A percentile compares a stretch with the other conserved stretches of the same genome.
Conservation (phyloP, 1,140 invertebrate genomes). For the Gonioctena quinquepunctata region DNA sequence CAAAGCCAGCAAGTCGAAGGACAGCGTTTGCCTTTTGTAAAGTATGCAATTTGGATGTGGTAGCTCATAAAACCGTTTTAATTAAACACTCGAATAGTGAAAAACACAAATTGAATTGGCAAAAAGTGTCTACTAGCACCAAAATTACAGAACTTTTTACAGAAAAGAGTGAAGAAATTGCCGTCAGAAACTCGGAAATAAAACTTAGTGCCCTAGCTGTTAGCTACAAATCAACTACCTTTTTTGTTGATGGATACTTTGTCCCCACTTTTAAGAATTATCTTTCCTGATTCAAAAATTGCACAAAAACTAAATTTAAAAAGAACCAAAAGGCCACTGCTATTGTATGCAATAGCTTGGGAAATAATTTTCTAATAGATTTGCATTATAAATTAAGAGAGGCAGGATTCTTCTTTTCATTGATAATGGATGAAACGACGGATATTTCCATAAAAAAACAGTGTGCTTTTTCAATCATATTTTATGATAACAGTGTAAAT, state of each 20-base stretch:
- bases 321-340: slow-evolving; percentile 15
- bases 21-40: background rate
- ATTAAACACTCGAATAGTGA: background rate
- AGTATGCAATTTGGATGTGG: background rate
- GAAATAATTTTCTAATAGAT: slow-evolving; percentile 4
- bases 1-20: background rate
- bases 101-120: background rate
- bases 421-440: slow-evolving; percentile 24
- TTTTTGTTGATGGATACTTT: slow-evolving; percentile 21
- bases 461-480: slow-evolving; percentile 24
- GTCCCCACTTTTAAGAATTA: background rate
- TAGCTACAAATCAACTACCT: slow-evolving; percentile 18
- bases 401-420: slow-evolving; percentile 16
- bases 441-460: slow-evolving; percentile 19
- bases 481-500: slow-evolving; percentile 14
- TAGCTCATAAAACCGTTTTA: background rate
- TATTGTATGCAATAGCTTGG: slow-evolving; percentile 14
- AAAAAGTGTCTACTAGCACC: slow-evolving; percentile 1
- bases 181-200: slow-evolving; percentile 16
- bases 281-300: slow-evolving; percentile 24
- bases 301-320: slow-evolving; percentile 6
- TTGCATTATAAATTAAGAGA: slow-evolving; percentile 8
- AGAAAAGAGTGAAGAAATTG: background rate
- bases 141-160: background rate
- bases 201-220: slow-evolving; percentile 17